Base-by-base conservation (phyloP, 2,888 invertebrate genomes). In the Agriopis leucophaearia region DNA sequence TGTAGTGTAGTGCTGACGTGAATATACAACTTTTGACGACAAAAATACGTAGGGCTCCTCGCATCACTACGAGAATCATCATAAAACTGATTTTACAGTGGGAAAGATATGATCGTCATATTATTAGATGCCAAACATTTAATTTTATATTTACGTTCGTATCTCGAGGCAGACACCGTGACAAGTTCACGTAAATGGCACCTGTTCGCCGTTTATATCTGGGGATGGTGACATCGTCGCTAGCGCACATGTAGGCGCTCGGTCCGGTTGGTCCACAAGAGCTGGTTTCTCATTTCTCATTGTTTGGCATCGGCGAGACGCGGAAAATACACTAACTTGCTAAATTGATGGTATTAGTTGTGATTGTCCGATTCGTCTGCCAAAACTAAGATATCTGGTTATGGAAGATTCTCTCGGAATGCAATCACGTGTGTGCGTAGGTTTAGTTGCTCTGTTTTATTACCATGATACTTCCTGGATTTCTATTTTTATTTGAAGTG, bases 301-400 rank as follows among this genome's bases (percentile, higher is more conserved):
- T 88, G 89, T 90, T 90, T 91, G 90, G 90, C 89, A 91, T 72
- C 76, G 72, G 59, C 59, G 70, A 73, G 73, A 82, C 80, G 78
- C 85, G 85, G 85, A 85, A 88, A 82, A 82, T 83, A 84, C 79
- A 82, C 81, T 83, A 83, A 84, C 79, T 80, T 77, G 74, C 76
- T 78, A 73, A 84, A 86, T 86, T 85, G 82, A 88, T 84, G 81
- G 72, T 79, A 82, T 84, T 82, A 74, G 73, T 69, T 73, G 78
- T 79, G 80, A 84, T 81, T 78, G 75, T 73, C 76, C 72, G 70
- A 78, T 74, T 74, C 74, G 66, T 70, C 61, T 70, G 78, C 75
- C 81, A 77, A 74, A 77, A 76, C 79, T 77, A 78, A 78, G 74
- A 65, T 75, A 78, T 73, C 74, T 77, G 73, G 68, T 73, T 75